phyloP scores from a whole-genome alignment of 2,888 invertebrate genomes.

The Pseudococcus longispinus region DNA sequence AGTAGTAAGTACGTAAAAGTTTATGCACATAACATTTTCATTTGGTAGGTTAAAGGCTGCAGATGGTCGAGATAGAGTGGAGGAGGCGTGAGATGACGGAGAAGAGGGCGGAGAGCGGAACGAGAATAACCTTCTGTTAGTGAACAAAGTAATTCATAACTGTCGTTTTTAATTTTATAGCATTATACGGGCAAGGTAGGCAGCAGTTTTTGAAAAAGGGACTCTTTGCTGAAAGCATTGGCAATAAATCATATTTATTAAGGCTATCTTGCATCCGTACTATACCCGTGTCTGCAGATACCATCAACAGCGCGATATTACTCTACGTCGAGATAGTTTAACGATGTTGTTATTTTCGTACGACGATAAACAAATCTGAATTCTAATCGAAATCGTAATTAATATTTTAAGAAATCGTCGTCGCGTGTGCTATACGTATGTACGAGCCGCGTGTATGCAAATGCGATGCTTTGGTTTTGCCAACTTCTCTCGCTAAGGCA shows the following conservation, averaged over 20 bases:
- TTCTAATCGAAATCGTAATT: constrained; percentile 28
- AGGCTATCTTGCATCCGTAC: constrained; percentile 42
- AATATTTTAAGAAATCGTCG: constrained; percentile 16
- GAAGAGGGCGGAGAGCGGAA: neutral
- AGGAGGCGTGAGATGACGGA: neutral
- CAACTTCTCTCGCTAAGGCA: neutral
- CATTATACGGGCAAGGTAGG: constrained; percentile 34
- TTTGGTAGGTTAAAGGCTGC: neutral
- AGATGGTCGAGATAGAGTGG: neutral
- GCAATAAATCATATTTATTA: constrained; percentile 47
- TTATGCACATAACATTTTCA: constrained; percentile 9
- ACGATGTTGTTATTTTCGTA: constrained; percentile 36
- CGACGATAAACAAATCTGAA: constrained; percentile 32
- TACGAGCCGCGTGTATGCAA: neutral
- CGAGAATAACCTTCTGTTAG: constrained; percentile 35
- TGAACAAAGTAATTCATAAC: constrained; percentile 46
- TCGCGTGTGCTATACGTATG: neutral
- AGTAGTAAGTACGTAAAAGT: neutral
- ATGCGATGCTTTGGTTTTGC: neutral
- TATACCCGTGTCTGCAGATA: neutral
- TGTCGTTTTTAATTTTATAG: constrained; percentile 46
- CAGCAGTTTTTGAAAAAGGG: constrained; percentile 45
- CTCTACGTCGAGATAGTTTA: constrained; percentile 36
- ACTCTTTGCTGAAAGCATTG: constrained; percentile 45
- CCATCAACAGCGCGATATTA: constrained; percentile 21